phyloP scores from a whole-genome alignment of 2,797 vertebrate species.

The Dendrocincla fuliginosa region DNA sequence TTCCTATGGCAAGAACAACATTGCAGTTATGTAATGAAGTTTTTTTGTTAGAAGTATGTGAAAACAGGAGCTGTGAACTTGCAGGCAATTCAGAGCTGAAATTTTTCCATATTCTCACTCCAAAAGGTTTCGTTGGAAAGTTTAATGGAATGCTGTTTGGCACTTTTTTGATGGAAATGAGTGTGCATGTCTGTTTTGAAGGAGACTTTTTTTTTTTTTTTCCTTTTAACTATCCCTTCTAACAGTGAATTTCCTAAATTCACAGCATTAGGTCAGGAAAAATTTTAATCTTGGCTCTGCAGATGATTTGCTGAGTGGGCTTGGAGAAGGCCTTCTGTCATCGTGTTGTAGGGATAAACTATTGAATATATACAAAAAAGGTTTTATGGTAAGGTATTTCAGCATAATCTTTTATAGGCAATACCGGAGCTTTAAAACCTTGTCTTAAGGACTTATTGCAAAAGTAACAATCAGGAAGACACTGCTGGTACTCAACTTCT shows the following conservation, averaged over 20 bases:
- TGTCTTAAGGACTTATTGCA: not conserved
- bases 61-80: constrained; percentile 57
- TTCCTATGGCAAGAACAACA: not conserved
- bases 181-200: not conserved
- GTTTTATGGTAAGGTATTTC: not conserved
- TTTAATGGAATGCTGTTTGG: not conserved
- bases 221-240: not conserved
- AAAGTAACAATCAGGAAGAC: not conserved
- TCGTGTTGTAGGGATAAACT: not conserved
- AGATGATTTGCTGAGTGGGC: not conserved
- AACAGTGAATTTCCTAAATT: not conserved
- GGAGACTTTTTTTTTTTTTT: not conserved
- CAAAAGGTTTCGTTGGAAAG: not conserved
- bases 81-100: not conserved
- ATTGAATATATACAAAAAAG: not conserved
- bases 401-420: not conserved
- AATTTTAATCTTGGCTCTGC: not conserved
- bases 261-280: not conserved
- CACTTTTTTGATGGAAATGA: not conserved
- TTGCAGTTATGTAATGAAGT: not conserved
- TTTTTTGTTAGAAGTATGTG: not conserved
- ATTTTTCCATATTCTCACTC: constrained; percentile 15
- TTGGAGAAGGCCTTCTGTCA: not conserved
- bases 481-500: not conserved
- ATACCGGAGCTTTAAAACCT: not conserved